A percentile compares a stretch with the other conserved stretches of the same genome.
Conservation (phyloP, 2,888 invertebrate genomes). For the Thera obeliscata region DNA sequence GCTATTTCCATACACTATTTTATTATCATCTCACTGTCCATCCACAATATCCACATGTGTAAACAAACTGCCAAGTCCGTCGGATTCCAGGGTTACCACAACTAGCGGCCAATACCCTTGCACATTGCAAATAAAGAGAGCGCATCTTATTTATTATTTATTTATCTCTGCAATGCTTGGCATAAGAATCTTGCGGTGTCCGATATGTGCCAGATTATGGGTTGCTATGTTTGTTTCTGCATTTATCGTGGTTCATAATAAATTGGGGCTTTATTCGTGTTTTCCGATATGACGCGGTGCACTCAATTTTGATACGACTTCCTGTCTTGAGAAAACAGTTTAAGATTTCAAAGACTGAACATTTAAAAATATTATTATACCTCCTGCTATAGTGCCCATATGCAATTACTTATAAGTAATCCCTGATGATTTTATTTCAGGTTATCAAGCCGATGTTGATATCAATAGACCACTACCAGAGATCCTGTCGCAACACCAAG, state of each 20-base stretch:
- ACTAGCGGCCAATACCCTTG: slow-evolving; percentile 8
- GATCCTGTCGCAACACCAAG: slow-evolving; percentile 60
- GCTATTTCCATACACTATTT: slow-evolving; percentile 66
- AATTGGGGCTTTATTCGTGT: slow-evolving; percentile 17
- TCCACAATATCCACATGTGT: slow-evolving; percentile 73
- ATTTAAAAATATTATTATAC: not conserved
- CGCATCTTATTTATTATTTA: too few species aligned
- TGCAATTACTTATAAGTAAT: not conserved
- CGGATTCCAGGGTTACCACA: slow-evolving; percentile 51
- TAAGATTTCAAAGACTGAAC: slow-evolving; percentile 9
- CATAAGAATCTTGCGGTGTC: not conserved
- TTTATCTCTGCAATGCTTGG: not conserved
- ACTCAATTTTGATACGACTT: slow-evolving; percentile 13
- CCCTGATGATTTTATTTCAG: slow-evolving; percentile 46
- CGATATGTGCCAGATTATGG: slow-evolving; percentile 1
- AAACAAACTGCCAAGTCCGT: slow-evolving; percentile 59
- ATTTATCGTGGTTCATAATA: slow-evolving; percentile 6
- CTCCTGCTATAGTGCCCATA: too few species aligned
- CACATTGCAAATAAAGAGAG: slow-evolving; percentile 1
- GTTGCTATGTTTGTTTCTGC: not conserved
- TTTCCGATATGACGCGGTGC: slow-evolving; percentile 15
- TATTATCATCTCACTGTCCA: slow-evolving; percentile 65
- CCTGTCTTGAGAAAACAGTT: slow-evolving; percentile 20
- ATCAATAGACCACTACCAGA: slow-evolving; percentile 62
- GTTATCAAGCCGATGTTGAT: slow-evolving; percentile 75